Percentiles rank a stretch among this genome's conserved stretches.
phyloP scores from a whole-genome alignment of 1,140 invertebrate species.

The Lethrus apterus region DNA sequence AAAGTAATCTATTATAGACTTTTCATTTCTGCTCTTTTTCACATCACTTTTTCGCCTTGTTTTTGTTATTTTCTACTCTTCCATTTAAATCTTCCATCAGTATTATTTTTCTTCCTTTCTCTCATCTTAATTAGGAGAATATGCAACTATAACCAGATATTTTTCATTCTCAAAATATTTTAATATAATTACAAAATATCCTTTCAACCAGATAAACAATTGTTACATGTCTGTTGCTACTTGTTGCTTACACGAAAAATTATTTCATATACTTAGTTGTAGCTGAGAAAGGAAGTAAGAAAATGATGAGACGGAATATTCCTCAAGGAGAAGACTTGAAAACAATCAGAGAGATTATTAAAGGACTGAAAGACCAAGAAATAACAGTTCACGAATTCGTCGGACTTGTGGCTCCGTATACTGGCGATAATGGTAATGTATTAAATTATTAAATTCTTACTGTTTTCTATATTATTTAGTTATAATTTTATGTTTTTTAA shows the following conservation, averaged over 20 bases:
- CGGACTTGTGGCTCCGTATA: slow-evolving; percentile 31
- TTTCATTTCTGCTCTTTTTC: no score
- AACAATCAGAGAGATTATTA: slow-evolving; percentile 28
- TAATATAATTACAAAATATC: neutral
- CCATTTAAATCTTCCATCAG: no score
- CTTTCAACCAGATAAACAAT: neutral
- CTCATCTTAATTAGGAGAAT: no score
- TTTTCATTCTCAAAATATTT: neutral
- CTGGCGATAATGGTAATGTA: slow-evolving; percentile 35
- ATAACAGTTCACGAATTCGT: slow-evolving; percentile 35
- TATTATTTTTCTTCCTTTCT: no score
- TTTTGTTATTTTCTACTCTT: no score
- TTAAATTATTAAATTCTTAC: no score
- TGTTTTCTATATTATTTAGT: no score
- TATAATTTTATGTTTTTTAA: no score
- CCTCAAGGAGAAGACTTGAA: slow-evolving; percentile 35
- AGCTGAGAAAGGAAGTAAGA: slow-evolving; percentile 20
- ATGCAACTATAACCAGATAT: neutral
- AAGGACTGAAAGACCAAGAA: slow-evolving; percentile 21
- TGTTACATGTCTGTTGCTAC: no score
- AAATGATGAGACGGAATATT: slow-evolving; percentile 28
- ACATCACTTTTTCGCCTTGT: no score
- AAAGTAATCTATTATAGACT: no score
- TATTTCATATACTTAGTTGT: neutral
- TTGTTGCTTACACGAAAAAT: no score